Conservation (phyloP, 2,797 vertebrate genomes). For the Leptodactylus fallax region DNA sequence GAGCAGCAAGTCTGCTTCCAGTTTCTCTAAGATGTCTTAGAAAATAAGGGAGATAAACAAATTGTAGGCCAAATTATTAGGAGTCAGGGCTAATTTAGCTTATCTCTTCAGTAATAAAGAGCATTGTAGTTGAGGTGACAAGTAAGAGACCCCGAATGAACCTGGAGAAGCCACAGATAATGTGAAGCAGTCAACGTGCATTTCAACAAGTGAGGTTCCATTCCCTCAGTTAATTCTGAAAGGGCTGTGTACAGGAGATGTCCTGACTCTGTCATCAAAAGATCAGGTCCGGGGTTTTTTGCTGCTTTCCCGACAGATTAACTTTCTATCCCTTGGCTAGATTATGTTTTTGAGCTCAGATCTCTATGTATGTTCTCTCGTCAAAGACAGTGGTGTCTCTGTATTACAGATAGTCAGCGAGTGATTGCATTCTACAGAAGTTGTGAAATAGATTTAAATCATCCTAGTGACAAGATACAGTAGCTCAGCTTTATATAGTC, state of each 20-base stretch:
- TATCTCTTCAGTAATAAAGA: constrained; percentile 38
- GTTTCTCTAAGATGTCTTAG: neutral
- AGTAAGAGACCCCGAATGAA: constrained; percentile 27
- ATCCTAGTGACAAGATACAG: too few relatives aligned
- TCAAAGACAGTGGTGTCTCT: neutral
- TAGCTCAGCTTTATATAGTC: neutral
- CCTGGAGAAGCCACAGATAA: constrained; percentile 16
- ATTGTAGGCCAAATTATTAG: constrained; percentile 31
- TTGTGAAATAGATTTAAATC: neutral
- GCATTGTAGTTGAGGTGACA: constrained; percentile 26
- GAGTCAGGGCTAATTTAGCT: constrained; percentile 38
- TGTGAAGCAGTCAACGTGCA: constrained; percentile 25
- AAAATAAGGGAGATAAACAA: constrained; percentile 33
- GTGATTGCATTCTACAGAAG: neutral
- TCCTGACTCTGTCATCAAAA: constrained; percentile 28
- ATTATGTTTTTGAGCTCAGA: constrained; percentile 34
- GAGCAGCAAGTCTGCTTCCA: neutral
- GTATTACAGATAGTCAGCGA: neutral
- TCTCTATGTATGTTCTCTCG: neutral
- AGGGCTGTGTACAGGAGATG: constrained; percentile 4
- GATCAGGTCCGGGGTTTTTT: neutral
- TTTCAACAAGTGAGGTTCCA: constrained; percentile 26
- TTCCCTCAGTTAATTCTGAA: constrained; percentile 8
- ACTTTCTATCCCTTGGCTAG: constrained; percentile 20
- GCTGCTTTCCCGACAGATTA: constrained; percentile 24